A percentile compares a stretch with the other conserved stretches of the same genome.
phyloP scores from a whole-genome alignment of 1,140 invertebrate genomes.

The Odontomachus brunneus region DNA sequence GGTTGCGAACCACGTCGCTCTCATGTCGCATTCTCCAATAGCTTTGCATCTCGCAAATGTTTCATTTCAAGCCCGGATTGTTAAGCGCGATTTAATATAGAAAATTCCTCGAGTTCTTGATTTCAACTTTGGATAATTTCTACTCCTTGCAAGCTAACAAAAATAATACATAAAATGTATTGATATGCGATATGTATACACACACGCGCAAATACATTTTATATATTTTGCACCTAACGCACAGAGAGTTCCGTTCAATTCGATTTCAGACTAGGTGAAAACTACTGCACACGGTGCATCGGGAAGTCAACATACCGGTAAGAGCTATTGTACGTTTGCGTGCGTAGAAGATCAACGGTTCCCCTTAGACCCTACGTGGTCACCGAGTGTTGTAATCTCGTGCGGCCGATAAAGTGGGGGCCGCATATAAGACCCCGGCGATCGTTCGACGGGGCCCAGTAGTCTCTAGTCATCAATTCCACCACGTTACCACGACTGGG shows the following conservation, averaged over 20 bases:
- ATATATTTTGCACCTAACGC: neutral
- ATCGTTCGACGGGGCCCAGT: slow-evolving; percentile 80
- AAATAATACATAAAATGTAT: slow-evolving; percentile 17
- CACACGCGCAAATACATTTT: no score
- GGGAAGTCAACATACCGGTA: neutral
- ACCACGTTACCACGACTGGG: slow-evolving; percentile 61
- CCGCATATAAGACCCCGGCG: slow-evolving; percentile 83
- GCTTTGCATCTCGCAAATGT: neutral
- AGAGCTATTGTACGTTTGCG: neutral
- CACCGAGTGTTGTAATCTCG: slow-evolving; percentile 81
- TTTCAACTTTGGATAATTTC: no score
- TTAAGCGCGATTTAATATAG: no score
- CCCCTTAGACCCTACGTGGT: slow-evolving; percentile 71
- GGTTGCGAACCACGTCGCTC: neutral
- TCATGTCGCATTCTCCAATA: neutral
- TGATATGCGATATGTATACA: neutral
- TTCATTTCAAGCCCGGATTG: neutral
- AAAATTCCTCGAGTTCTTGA: no score
- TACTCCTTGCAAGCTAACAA: neutral
- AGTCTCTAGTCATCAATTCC: slow-evolving; percentile 83
- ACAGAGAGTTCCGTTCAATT: no score
- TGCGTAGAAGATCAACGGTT: slow-evolving; percentile 75
- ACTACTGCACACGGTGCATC: neutral
- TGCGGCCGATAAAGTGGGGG: slow-evolving; percentile 79
- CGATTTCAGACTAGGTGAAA: neutral